Conservation (phyloP, 2,113 vertebrate species). For the Mesembrinibis cayennensis region DNA sequence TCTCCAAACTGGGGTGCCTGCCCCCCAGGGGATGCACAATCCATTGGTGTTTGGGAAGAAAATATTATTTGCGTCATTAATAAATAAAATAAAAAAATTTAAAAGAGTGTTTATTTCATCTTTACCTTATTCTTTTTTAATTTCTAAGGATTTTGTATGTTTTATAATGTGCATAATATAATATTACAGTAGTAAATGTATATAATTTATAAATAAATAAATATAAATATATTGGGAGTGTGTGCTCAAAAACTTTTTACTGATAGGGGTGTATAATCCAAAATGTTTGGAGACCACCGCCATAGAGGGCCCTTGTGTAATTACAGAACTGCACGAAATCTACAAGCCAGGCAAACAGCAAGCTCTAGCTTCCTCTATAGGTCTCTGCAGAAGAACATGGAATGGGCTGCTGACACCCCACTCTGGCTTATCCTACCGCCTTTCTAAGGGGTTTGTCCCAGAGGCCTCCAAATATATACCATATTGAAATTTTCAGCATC, state of each 20-base stretch:
- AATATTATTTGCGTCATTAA: not conserved
- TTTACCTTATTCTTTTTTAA: not conserved
- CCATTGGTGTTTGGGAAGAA: not conserved
- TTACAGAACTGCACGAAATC: not conserved
- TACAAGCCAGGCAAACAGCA: not conserved
- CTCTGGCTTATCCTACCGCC: not conserved
- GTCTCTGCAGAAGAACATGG: not conserved
- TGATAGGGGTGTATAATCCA: not conserved
- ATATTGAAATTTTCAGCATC: not conserved
- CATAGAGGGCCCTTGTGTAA: not conserved
- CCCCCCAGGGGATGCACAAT: accelerated
- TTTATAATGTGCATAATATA: not conserved
- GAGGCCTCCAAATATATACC: not conserved
- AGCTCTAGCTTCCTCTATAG: not conserved
- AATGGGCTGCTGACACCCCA: not conserved
- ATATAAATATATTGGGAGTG: not conserved
- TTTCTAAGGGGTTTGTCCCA: not conserved
- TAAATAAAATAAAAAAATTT: not conserved
- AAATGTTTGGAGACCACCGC: not conserved
- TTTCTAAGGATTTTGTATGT: not conserved
- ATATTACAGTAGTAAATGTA: not conserved
- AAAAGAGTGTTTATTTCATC: not conserved
- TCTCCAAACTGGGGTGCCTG: not conserved
- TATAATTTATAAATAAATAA: not conserved
- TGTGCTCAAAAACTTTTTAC: not conserved